Percentiles rank a stretch among this genome's conserved stretches.
Evolutionary conservation across 30 jellyfish, hydroid and myxozoan genomes (phyloP).

Genomic region (Pseudorhiza aurosa): DNA sequence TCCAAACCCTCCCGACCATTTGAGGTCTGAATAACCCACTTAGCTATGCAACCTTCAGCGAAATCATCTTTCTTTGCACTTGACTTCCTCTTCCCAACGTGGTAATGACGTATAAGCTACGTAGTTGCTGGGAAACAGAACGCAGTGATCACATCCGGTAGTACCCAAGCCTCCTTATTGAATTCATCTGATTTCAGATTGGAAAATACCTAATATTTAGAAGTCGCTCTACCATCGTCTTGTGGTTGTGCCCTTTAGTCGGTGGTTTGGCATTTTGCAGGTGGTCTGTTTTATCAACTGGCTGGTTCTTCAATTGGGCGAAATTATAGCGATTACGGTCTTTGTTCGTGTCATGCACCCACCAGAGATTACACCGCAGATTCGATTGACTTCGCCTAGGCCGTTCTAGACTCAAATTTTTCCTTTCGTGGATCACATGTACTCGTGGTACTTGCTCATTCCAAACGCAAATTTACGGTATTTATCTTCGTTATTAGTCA

Average conservation of each 20-base stretch:
- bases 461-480: too few relatives aligned
- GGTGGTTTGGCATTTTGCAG: conserved; percentile 78
- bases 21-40: neutral
- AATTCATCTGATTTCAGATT: conserved; percentile 51
- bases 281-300: conserved; percentile 56
- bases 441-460: too few relatives aligned
- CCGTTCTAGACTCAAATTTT: neutral
- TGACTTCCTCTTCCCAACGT: neutral
- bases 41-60: neutral
- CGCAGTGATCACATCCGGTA: conserved; percentile 35
- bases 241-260: conserved; percentile 70
- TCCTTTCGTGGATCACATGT: conserved; percentile 8
- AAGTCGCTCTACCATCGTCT: conserved; percentile 56
- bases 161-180: conserved; percentile 20
- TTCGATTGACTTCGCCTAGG: conserved; percentile 21
- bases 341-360: conserved; percentile 76
- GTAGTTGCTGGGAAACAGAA: conserved; percentile 29
- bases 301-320: conserved; percentile 68
- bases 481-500: too few relatives aligned
- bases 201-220: conserved; percentile 11
- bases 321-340: conserved; percentile 61
- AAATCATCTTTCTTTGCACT: neutral
- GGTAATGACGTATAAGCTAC: neutral
- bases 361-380: conserved; percentile 45
- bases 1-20: neutral